phyloP scores from a whole-genome alignment of 2,888 invertebrate genomes.

The Volucella bombylans region DNA sequence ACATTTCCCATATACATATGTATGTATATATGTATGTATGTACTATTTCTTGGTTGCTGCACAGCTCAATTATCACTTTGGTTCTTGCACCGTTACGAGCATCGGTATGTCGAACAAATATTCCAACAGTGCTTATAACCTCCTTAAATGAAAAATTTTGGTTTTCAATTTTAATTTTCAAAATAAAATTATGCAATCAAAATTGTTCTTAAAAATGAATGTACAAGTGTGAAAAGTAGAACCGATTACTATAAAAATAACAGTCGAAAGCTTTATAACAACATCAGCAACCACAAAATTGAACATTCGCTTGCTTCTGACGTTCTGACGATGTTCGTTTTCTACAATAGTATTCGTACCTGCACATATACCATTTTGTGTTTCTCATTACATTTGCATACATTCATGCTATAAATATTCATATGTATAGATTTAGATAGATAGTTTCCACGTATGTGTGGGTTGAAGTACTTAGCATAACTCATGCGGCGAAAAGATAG shows the following conservation, averaged over 20 bases:
- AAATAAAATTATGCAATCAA: not conserved
- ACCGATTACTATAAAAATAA: constrained; percentile 13
- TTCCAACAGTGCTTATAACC: too few species aligned
- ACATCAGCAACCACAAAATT: not conserved
- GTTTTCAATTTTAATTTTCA: constrained; percentile 2
- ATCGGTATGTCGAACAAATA: not conserved
- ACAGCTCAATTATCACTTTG: constrained; percentile 7
- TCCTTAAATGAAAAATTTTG: too few species aligned
- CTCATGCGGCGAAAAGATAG: not conserved
- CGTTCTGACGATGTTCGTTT: too few species aligned
- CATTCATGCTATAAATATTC: too few species aligned
- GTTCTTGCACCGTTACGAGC: not conserved
- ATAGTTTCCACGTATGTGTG: not conserved
- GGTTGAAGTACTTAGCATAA: not conserved
- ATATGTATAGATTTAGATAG: too few species aligned
- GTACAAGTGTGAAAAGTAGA: constrained; percentile 13
- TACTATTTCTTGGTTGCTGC: not conserved
- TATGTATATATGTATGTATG: too few species aligned
- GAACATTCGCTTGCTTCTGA: not conserved
- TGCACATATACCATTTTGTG: too few species aligned
- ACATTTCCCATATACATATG: too few species aligned
- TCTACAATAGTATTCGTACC: too few species aligned
- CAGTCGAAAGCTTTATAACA: constrained; percentile 28
- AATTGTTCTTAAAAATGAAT: constrained; percentile 29
- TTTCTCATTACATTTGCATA: too few species aligned